Evolutionary conservation across 1,140 invertebrate species (phyloP), one percentile per base, ranked within the genome.

Genomic region (Pentalonia nigronervosa): DNA sequence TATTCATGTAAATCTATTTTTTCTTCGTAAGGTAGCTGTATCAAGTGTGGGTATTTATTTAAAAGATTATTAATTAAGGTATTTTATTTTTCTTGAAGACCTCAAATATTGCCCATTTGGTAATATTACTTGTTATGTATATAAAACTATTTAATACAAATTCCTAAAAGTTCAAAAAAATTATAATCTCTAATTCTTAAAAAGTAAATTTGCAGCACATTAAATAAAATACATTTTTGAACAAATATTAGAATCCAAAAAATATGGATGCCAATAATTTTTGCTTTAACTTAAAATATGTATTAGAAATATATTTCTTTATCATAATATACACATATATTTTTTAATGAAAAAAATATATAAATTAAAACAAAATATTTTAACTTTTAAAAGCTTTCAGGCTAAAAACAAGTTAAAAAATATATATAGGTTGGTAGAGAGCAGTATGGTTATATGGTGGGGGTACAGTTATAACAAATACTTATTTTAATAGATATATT

Each of bases 281-380:
- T 9, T 76, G 4, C n/a, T 34, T n/a, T 17, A 34, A 76, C 14
- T 76, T 76, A n/a, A 11, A 30, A 76, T 76, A 76, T n/a, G n/a
- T 76, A n/a, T n/a, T 76, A 76, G 30, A 76, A 76, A 76, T 76
- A 76, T 76, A 76, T 53, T 53, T 89, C 4, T 53, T 36, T 56
- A 56, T 89, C 48, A 25, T 89, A 76, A 30, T 76, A 76, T 76
- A 76, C 60, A 89, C 34, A 89, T 23, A 47, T 53, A 50, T 89
- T 4, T 23, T 89, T 89, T 89, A 89, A 56, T 89, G 48, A 53
- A 36, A 56, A 89, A 89, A 89, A 50, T 53, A 36, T 89, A 50
- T 50, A 34, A 89, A 89, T 89, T 89, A 89, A 76, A 89, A 89
- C 87, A 89, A 89, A 89, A 53, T 50, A 89, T 56, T 48, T 88